A percentile compares a stretch with the other conserved stretches of the same genome.
Evolutionary conservation across 2,797 vertebrate species (phyloP).

Genomic region (Lophius americanus): DNA sequence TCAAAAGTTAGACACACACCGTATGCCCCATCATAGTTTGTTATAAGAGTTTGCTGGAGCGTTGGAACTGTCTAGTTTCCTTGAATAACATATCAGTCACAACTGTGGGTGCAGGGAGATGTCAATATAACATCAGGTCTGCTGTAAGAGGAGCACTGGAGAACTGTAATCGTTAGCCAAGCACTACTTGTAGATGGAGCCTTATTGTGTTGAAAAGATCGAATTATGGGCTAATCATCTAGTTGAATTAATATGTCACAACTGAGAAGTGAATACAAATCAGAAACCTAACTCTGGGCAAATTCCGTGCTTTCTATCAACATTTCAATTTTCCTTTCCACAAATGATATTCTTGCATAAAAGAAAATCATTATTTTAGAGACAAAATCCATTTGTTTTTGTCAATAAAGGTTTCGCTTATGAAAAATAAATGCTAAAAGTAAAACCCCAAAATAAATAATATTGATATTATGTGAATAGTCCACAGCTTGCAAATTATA

Average conservation of each 20-base stretch:
- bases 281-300: neutral
- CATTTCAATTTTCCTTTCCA: neutral
- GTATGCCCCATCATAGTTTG: constrained; percentile 2
- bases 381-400: too few relatives aligned
- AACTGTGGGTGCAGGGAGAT: constrained; percentile 7
- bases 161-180: neutral
- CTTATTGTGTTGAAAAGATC: too few relatives aligned
- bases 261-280: too few relatives aligned
- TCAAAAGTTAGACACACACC: neutral
- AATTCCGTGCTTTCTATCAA: neutral
- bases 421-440: too few relatives aligned
- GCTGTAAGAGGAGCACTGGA: neutral
- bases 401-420: too few relatives aligned
- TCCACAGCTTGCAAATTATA: too few relatives aligned
- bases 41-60: constrained; percentile 11
- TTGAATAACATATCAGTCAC: constrained; percentile 19
- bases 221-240: too few relatives aligned
- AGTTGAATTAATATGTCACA: too few relatives aligned
- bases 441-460: too few relatives aligned
- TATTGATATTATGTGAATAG: too few relatives aligned
- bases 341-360: neutral
- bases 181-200: too few relatives aligned
- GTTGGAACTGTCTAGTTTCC: neutral
- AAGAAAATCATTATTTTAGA: neutral
- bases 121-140: neutral